phyloP scores from a whole-genome alignment of 2,888 invertebrate genomes.

The Pristionchus entomophagus region DNA sequence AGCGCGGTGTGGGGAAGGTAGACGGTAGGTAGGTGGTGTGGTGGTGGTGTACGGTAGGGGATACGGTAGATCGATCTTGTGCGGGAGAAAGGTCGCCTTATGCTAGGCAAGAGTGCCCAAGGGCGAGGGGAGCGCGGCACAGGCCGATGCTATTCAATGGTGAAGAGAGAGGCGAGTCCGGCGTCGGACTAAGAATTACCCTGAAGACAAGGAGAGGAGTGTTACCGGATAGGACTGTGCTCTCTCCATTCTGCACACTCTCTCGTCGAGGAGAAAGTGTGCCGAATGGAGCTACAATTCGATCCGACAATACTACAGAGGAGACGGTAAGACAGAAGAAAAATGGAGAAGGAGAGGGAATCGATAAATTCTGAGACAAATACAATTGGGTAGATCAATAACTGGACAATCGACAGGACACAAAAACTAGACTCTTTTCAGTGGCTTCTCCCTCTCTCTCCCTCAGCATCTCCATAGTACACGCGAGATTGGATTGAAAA shows the following conservation, averaged over 20 bases:
- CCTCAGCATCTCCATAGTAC: conserved; percentile 4
- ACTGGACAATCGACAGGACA: not conserved
- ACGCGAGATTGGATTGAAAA: not conserved
- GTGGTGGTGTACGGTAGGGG: conserved; percentile 6
- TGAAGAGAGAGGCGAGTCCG: not conserved
- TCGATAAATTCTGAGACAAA: too few species aligned
- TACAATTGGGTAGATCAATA: not conserved
- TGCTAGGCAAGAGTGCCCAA: not conserved
- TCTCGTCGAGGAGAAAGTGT: too few species aligned
- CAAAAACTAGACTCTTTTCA: not conserved
- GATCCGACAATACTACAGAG: too few species aligned
- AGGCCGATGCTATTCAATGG: not conserved
- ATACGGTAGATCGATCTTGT: not conserved
- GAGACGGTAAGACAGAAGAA: too few species aligned
- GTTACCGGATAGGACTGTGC: too few species aligned
- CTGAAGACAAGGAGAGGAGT: not conserved
- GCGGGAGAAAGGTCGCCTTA: conserved; percentile 7
- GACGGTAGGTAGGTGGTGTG: too few species aligned
- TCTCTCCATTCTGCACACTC: too few species aligned
- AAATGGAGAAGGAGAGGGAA: not conserved
- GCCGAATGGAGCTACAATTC: too few species aligned
- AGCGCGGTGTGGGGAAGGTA: not conserved
- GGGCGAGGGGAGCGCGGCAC: not conserved
- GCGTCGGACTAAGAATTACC: conserved; percentile 31
- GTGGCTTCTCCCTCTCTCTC: too few species aligned